phyloP scores from a whole-genome alignment of 1,140 invertebrate species.

The Teleogryllus occipitalis region DNA sequence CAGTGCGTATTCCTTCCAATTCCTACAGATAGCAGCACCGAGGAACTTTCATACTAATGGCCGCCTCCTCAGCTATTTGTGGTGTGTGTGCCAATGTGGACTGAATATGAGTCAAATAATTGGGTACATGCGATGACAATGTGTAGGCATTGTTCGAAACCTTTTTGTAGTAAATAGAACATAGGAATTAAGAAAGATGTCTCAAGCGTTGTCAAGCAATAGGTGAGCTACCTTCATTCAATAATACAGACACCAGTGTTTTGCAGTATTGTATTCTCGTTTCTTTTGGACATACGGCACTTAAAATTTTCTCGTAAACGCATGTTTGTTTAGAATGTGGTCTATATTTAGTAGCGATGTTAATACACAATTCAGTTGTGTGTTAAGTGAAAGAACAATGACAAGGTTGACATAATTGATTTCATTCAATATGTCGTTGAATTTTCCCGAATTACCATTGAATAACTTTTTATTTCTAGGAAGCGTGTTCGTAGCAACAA shows the following conservation, averaged over 20 bases:
- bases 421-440: too few relatives aligned
- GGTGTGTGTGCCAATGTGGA: background rate
- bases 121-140: background rate
- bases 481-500: slow-evolving; percentile 48
- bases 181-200: background rate
- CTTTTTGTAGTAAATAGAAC: background rate
- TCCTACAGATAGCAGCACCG: background rate
- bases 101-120: background rate
- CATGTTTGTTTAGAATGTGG: too few relatives aligned
- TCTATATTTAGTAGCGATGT: too few relatives aligned
- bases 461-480: slow-evolving; percentile 32
- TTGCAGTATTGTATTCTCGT: too few relatives aligned
- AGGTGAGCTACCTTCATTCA: background rate
- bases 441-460: too few relatives aligned
- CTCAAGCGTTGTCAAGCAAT: background rate
- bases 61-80: background rate
- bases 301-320: too few relatives aligned
- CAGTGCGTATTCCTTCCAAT: too few relatives aligned
- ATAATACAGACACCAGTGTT: too few relatives aligned
- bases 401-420: too few relatives aligned
- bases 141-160: background rate
- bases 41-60: background rate
- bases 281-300: too few relatives aligned
- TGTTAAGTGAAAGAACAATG: too few relatives aligned
- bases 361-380: too few relatives aligned